Base-by-base conservation (phyloP, 2,888 invertebrate species). In the Heliconius sara region DNA sequence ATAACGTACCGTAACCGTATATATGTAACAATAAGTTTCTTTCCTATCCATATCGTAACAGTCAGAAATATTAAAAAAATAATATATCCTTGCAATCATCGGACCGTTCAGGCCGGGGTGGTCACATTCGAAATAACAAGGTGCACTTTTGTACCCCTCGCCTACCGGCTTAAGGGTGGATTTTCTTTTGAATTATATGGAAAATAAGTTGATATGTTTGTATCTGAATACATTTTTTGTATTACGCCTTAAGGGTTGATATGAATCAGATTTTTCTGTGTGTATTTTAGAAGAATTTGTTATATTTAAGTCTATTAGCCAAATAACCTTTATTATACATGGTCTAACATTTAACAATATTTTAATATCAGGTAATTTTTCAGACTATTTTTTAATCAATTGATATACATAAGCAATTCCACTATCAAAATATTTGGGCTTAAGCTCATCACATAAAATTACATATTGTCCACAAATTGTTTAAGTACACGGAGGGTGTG, bases 71-170 rank as follows among this genome's bases (percentile, higher is more conserved):
- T 84, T 83, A 83, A 83, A 78, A 80, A 76, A 78, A 79, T 16
- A 73, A 73, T 79, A 82, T 83, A 80, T 81, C 77, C 76, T 73
- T 79, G 81, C 78, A 83, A 84, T 83, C 85, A 84, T 79, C 83
- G 80, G 82, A 81, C 82, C 85, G 81, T 80, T 79, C 77, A 81
- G 83, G 77, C 77, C 84, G 82, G 75, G 72, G 79, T 60, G 74
- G 74, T 43, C 78, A 68, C 78, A 79, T 60, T 80, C 81, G 68
- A 83, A 86, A 85, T 85, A 86, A 85, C 84, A 84, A 85, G 86
- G 83, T 79, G 82, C 82, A 84, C 84, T 84, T 84, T 83, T 84
- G 73, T 78, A 81, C 84, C 83, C 84, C 81, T 57, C 73, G 78
- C 67, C 66, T 70, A 25, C 80, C 80, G 83, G 83, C 85, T 84